Evolutionary conservation across 2,113 vertebrate species (phyloP).

Genomic region (Athene cunicularia): DNA sequence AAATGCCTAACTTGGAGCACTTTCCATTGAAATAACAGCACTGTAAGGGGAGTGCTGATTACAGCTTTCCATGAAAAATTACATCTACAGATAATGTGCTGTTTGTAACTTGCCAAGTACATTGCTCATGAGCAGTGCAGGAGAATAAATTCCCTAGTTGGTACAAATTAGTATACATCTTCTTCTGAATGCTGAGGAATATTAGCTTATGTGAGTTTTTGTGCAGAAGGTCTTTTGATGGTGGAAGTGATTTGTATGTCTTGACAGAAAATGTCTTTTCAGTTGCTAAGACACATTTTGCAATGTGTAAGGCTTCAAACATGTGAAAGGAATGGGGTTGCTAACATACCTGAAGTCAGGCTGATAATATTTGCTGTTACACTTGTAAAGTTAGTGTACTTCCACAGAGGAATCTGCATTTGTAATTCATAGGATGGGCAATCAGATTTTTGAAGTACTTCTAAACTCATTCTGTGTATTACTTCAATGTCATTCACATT

Average conservation of each 20-base stretch:
- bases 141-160: constrained; percentile 25
- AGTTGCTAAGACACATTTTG: background rate
- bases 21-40: background rate
- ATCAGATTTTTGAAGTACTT: background rate
- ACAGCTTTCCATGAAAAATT: constrained; percentile 26
- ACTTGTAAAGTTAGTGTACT: background rate
- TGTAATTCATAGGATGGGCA: background rate
- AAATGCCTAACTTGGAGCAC: background rate
- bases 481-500: background rate
- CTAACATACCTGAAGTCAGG: background rate
- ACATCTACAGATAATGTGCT: constrained; percentile 6
- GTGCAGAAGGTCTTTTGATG: background rate
- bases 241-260: background rate
- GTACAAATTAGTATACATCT: background rate
- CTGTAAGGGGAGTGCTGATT: background rate
- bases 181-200: background rate
- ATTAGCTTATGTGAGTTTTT: background rate
- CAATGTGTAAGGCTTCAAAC: background rate
- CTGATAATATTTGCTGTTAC: background rate
- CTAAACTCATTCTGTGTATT: background rate
- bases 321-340: background rate
- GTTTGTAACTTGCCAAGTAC: constrained; percentile 14
- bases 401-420: background rate
- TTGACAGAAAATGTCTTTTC: background rate
- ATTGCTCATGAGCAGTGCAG: background rate